Evolutionary conservation across 1,140 invertebrate species (phyloP), one percentile per base, ranked within the genome.

Genomic region (Drosophila ohnishii): DNA sequence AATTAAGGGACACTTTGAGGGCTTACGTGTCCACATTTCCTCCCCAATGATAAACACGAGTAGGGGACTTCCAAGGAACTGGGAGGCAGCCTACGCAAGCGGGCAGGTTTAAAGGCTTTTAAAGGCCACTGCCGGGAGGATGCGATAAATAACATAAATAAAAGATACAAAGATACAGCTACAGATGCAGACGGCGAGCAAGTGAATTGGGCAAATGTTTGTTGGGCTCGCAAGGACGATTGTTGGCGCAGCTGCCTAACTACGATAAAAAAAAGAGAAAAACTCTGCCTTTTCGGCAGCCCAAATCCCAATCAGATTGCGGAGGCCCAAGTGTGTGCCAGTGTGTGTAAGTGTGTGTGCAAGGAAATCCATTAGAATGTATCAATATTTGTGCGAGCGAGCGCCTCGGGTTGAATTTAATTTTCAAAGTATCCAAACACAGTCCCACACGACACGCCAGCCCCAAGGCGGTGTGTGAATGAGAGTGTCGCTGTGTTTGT

Each of bases 81-180:
- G 39, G 16, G 14, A 58, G 66, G 51, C 51, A 53, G 48, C 25
- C 25, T 14, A n/a, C 25, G 61, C 51, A 71, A 42, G 50, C 16
- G 16, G 50, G 50, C 32, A 11, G 78, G 32, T 73, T 87, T 87
- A 86, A 87, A 87, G 79, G 83, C 83, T 86, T 87, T 82, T 69
- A 82, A 76, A 56, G 72, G 45, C 70, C 64, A 55, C 47, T 32
- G 47, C 57, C 51, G 67, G 75, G 56, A 81, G 63, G 63, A 64
- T 76, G 51, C 83, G 83, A 86, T 86, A 86, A 87, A 86, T 87
- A 86, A 87, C 83, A 87, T 87, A 87, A 86, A 86, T 86, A 86
- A 86, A 79, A 82, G 83, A 86, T 86, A 70, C 78, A 74, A 53
- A 35, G 42, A 58, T 45, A 45, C 48, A 57, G 48, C 28, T 65